Conservation (phyloP, 2,888 invertebrate genomes). For the Xylophagus ater region DNA sequence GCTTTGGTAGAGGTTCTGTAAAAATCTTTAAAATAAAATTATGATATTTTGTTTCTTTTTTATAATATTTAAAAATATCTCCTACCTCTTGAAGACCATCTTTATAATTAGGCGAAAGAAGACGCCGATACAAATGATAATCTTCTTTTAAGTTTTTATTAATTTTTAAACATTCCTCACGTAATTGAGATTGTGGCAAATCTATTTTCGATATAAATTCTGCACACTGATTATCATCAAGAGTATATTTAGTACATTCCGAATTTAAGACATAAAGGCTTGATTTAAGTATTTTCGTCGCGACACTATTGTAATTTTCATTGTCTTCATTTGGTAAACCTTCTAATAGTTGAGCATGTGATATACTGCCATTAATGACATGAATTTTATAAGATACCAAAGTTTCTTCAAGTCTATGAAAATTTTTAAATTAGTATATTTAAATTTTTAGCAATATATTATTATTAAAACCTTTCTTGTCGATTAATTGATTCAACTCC, state of each 20-base stretch:
- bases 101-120: constrained; percentile 29
- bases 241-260: constrained; percentile 25
- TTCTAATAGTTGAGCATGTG: constrained; percentile 32
- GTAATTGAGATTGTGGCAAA: constrained; percentile 46
- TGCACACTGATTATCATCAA: constrained; percentile 49
- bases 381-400: background rate
- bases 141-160: constrained; percentile 21
- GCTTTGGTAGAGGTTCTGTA: constrained; percentile 23
- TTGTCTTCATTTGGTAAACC: constrained; percentile 28
- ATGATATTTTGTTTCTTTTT: no score
- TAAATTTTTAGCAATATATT: background rate
- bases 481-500: constrained; percentile 15
- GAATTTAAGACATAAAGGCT: constrained; percentile 28
- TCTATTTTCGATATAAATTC: constrained; percentile 44
- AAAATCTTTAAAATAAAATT: constrained; percentile 23
- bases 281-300: constrained; percentile 31
- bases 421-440: background rate
- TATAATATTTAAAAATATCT: constrained; percentile 1
- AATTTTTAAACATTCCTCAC: constrained; percentile 41
- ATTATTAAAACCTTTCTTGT: constrained; percentile 12
- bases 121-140: constrained; percentile 27
- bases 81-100: constrained; percentile 33
- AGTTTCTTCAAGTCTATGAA: no score
- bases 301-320: constrained; percentile 26
- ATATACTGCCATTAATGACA: constrained; percentile 28